Evolutionary conservation across 2,797 vertebrate genomes (phyloP).

Genomic region (Leuciscus waleckii): DNA sequence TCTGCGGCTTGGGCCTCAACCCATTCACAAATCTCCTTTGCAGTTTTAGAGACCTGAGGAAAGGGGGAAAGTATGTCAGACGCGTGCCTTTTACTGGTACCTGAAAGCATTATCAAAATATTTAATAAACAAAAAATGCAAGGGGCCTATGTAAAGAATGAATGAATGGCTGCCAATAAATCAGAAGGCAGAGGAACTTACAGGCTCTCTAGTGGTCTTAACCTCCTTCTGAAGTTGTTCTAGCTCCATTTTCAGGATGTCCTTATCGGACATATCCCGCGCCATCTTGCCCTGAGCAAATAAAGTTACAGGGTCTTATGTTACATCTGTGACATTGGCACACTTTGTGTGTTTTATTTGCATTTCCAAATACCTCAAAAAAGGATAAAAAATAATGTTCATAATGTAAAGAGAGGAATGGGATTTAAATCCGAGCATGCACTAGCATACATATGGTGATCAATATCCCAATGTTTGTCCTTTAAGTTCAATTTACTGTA

Average conservation of each 20-base stretch:
- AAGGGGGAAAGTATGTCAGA: slow-evolving; percentile 22
- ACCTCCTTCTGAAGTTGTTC: slow-evolving; percentile 93
- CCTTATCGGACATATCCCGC: slow-evolving; percentile 94
- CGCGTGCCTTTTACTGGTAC: background rate
- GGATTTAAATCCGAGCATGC: background rate
- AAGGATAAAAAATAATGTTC: background rate
- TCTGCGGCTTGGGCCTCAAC: slow-evolving; percentile 82
- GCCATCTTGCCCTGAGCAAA: slow-evolving; percentile 82
- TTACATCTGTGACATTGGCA: background rate
- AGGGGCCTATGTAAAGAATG: background rate
- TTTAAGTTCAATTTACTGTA: background rate
- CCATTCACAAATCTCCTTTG: slow-evolving; percentile 83
- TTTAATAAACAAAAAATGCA: background rate
- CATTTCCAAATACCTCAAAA: background rate
- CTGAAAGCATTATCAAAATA: background rate
- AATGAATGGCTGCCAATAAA: too few species aligned
- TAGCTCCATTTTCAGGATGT: slow-evolving; percentile 90
- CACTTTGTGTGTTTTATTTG: background rate
- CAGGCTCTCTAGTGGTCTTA: slow-evolving; percentile 74
- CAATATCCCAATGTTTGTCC: too few species aligned
- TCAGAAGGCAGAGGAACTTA: slow-evolving; percentile 61
- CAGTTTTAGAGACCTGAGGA: slow-evolving; percentile 84
- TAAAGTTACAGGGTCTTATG: background rate
- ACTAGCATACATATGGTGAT: background rate
- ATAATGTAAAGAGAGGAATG: background rate